phyloP scores from a whole-genome alignment of 1,140 invertebrate species.

The Epicauta chinensis region DNA sequence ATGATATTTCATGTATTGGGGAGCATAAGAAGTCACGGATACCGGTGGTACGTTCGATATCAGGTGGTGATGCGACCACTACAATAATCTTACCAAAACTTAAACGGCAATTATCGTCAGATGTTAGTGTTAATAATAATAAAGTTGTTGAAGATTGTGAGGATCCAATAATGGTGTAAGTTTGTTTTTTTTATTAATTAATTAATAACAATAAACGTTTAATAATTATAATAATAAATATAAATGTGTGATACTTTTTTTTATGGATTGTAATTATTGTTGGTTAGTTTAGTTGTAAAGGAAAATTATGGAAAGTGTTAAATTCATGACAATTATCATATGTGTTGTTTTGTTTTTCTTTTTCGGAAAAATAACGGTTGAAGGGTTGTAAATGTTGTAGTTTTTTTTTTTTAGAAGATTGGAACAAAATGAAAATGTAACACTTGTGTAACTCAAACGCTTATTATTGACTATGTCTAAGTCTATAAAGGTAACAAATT shows the following conservation, averaged over 20 bases:
- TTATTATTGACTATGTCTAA: constrained; percentile 12
- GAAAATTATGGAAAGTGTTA: too few relatives aligned
- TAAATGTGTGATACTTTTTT: too few relatives aligned
- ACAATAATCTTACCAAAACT: constrained; percentile 28
- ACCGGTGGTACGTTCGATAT: constrained; percentile 37
- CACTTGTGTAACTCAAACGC: constrained; percentile 13
- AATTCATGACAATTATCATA: too few relatives aligned
- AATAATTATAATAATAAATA: too few relatives aligned
- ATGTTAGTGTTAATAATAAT: constrained; percentile 27
- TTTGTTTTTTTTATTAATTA: neutral
- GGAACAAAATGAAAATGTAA: constrained; percentile 1
- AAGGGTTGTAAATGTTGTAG: constrained; percentile 7
- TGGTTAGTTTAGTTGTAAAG: too few relatives aligned
- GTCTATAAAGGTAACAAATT: neutral
- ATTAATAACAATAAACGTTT: too few relatives aligned
- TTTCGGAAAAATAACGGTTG: neutral
- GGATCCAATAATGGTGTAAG: constrained; percentile 42
- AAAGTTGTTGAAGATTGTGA: constrained; percentile 39
- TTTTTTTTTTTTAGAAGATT: too few relatives aligned
- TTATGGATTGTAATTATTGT: too few relatives aligned
- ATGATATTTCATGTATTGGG: constrained; percentile 47
- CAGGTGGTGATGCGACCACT: constrained; percentile 28
- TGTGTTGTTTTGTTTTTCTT: too few relatives aligned
- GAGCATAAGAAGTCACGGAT: constrained; percentile 23
- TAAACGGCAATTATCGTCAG: constrained; percentile 39